Base-by-base conservation (phyloP, 2,113 vertebrate species). In the Xenopus borealis region DNA sequence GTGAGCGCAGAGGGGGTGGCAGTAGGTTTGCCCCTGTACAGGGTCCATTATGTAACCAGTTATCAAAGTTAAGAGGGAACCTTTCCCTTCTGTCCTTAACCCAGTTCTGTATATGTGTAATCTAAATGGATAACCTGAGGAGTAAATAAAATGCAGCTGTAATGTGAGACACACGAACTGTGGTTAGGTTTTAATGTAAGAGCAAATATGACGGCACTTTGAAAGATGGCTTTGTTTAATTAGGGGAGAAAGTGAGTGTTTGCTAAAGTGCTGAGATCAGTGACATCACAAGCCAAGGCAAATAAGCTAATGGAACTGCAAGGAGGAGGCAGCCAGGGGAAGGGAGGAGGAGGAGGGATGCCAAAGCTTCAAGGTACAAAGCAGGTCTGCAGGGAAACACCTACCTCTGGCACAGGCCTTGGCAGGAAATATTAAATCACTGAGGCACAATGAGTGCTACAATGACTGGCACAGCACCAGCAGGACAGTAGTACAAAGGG, bases 281-380 rank as follows among this genome's bases (percentile, higher is more conserved):
- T 70, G 74, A 70, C 74, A 77, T 77, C 74, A 77, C n/a, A 27
- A 44, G 74, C 74, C 74, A 77, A 77, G 50, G 69, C 67, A 77
- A 77, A 77, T 77, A 77, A 77, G 47, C 74, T 70, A 77, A 77
- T 70, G 67, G 74, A 70, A 70, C n/a, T 47, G 72, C 46, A 46
- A 53, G 50, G 59, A 10, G 16, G 46, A 40, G 33, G 33, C 33
- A 40, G 33, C 33, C 6, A 40, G 33, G 33, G 33, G 8, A 40
- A 40, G 33, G 47, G 45, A 10, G 47, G 66, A 10, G 47, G 66
- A 40, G 16, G 27, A 57, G 57, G 18, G 16, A 53, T 16, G 70
- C 45, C 40, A 44, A 23, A 12, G 45, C 59, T 50, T 62, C 30
- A 50, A 63, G 20, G 45, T 27, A 72, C 46, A 27, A 50, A 62